phyloP scores from a whole-genome alignment of 2,113 vertebrate genomes.

The Coregonus clupeaformis region DNA sequence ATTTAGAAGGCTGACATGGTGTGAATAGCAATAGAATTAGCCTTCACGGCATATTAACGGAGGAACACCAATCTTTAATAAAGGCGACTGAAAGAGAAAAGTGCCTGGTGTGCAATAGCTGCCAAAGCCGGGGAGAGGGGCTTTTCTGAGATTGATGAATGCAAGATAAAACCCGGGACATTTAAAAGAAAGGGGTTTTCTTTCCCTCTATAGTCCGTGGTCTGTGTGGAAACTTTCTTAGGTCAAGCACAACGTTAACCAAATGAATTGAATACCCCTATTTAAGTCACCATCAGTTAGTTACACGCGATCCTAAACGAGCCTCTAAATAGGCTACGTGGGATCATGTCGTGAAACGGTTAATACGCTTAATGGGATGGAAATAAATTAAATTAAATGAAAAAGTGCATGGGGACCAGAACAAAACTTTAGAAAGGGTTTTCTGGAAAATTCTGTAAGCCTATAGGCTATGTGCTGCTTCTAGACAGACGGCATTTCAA shows the following conservation, averaged over 20 bases:
- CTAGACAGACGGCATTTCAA: background rate
- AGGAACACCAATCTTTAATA: slow-evolving; percentile 76
- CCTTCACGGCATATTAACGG: slow-evolving; percentile 85
- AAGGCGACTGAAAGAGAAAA: slow-evolving; percentile 63
- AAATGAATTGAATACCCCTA: slow-evolving; percentile 81
- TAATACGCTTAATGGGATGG: slow-evolving; percentile 24
- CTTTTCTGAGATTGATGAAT: slow-evolving; percentile 75
- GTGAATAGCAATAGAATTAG: slow-evolving; percentile 85
- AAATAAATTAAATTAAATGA: slow-evolving; percentile 17
- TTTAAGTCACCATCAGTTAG: slow-evolving; percentile 72
- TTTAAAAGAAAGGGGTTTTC: slow-evolving; percentile 62
- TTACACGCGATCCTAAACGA: slow-evolving; percentile 63
- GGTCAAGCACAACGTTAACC: slow-evolving; percentile 83
- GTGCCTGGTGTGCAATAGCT: slow-evolving; percentile 62
- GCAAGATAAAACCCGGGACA: slow-evolving; percentile 65
- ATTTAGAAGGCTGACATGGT: slow-evolving; percentile 84
- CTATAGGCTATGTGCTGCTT: background rate
- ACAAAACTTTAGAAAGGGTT: background rate
- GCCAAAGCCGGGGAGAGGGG: slow-evolving; percentile 66
- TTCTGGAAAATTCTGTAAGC: background rate
- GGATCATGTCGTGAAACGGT: background rate
- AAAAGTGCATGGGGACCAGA: background rate
- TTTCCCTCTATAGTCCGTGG: slow-evolving; percentile 52
- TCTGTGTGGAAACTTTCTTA: slow-evolving; percentile 79
- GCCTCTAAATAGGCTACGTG: slow-evolving; percentile 38